Percentiles rank a stretch among this genome's conserved stretches.
Conservation (phyloP, 2,797 vertebrate genomes). For the Microctenopoma steveboyesi region DNA sequence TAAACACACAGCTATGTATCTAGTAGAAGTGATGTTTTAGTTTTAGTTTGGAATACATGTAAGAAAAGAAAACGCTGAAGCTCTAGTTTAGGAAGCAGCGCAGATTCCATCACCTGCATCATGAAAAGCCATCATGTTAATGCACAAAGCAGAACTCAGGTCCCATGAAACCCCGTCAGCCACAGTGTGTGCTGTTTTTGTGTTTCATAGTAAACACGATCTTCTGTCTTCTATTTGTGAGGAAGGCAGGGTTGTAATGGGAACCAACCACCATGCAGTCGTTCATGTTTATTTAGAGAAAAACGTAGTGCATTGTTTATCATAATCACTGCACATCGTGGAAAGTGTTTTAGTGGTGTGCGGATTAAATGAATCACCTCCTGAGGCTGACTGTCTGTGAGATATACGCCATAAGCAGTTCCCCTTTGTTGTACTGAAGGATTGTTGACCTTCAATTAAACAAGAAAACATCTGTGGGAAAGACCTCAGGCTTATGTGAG, state of each 20-base stretch:
- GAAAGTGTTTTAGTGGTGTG: neutral
- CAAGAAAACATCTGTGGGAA: conserved; percentile 12
- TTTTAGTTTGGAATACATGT: neutral
- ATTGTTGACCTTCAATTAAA: neutral
- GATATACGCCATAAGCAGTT: too few species aligned
- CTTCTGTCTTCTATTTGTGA: neutral
- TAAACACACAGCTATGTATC: neutral
- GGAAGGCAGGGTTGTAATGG: conserved; percentile 7
- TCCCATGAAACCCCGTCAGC: conserved; percentile 14
- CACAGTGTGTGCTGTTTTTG: conserved; percentile 16
- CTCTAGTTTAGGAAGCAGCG: conserved; percentile 2
- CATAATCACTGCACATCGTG: neutral
- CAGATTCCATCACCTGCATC: conserved; percentile 37
- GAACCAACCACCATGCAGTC: neutral
- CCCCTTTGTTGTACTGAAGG: neutral
- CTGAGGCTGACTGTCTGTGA: too few species aligned
- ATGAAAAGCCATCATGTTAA: conserved; percentile 55
- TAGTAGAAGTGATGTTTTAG: neutral
- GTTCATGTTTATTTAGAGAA: neutral
- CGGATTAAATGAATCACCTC: neutral
- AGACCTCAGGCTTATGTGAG: conserved; percentile 49
- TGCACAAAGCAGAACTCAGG: conserved; percentile 50
- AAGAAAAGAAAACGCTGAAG: neutral
- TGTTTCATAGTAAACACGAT: conserved; percentile 32
- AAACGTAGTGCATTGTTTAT: neutral